phyloP scores from a whole-genome alignment of 1,140 invertebrate species.

The Drosophila tristis region DNA sequence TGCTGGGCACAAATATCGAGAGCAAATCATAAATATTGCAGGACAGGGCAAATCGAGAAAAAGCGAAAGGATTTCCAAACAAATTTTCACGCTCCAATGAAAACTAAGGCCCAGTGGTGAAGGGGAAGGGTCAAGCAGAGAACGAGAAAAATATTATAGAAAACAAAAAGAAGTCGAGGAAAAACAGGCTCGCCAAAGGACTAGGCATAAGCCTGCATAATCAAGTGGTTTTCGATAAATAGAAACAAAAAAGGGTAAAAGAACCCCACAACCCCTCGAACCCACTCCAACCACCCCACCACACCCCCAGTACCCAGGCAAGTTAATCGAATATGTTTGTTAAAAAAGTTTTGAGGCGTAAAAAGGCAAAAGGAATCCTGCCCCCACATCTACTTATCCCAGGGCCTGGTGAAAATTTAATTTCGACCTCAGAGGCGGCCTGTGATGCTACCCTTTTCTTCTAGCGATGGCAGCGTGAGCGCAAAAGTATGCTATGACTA shows the following conservation, averaged over 20 bases:
- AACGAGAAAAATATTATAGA: slow-evolving; percentile 38
- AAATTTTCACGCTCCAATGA: slow-evolving; percentile 70
- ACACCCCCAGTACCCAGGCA: slow-evolving; percentile 24
- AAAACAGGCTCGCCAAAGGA: slow-evolving; percentile 40
- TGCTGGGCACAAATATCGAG: slow-evolving; percentile 28
- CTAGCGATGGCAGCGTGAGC: slow-evolving; percentile 18
- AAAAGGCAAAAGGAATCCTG: slow-evolving; percentile 57
- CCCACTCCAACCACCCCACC: not conserved
- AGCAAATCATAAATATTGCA: slow-evolving; percentile 75
- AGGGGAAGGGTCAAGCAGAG: slow-evolving; percentile 25
- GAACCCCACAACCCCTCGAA: not conserved
- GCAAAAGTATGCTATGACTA: not conserved
- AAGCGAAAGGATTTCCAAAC: slow-evolving; percentile 69
- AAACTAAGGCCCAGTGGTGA: slow-evolving; percentile 50
- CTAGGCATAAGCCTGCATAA: slow-evolving; percentile 78
- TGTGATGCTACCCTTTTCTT: not conserved
- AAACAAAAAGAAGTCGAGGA: slow-evolving; percentile 44
- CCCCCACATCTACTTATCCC: slow-evolving; percentile 29
- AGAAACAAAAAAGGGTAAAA: slow-evolving; percentile 56
- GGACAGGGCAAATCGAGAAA: slow-evolving; percentile 33
- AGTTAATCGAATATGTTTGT: slow-evolving; percentile 83
- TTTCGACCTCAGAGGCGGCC: slow-evolving; percentile 32
- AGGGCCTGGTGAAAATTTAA: slow-evolving; percentile 66
- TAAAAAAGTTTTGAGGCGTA: slow-evolving; percentile 79
- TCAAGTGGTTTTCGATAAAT: slow-evolving; percentile 83